These are phyloP conservation scores for Lasioglossum malachurum DNA, from an alignment of 2,888 invertebrate species.

Conservation along the genomic window DNA sequence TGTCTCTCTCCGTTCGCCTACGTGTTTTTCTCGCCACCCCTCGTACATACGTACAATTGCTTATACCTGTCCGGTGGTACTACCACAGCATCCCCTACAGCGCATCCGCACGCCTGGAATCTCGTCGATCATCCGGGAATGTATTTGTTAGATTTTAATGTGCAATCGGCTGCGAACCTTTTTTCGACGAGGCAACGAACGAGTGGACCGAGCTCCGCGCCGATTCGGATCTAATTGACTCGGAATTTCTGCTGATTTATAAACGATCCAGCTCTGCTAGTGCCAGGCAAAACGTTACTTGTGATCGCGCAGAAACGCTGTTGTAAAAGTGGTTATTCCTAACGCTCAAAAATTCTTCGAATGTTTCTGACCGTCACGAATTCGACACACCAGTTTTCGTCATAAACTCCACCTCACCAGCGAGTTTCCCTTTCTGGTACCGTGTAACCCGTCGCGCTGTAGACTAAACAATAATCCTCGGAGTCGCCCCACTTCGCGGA, in stretches of 20 bases:
- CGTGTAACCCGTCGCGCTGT: not conserved
- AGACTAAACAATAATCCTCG: slow-evolving; percentile 19
- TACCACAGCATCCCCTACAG: not conserved
- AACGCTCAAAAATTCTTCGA: too few relatives aligned
- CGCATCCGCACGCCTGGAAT: slow-evolving; percentile 26
- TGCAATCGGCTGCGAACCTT: slow-evolving; percentile 4
- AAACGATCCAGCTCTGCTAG: too few relatives aligned
- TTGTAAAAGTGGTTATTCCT: too few relatives aligned
- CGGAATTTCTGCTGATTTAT: too few relatives aligned
- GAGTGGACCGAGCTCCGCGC: not conserved
- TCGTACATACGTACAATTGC: slow-evolving; percentile 7
- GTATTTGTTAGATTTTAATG: not conserved
- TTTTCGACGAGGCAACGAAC: not conserved
- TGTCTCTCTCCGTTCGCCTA: slow-evolving; percentile 21
- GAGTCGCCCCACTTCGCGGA: not conserved
- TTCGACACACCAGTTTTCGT: too few relatives aligned
- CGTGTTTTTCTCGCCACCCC: slow-evolving; percentile 34
- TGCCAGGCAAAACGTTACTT: too few relatives aligned
- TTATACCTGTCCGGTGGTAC: slow-evolving; percentile 10
- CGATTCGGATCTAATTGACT: not conserved
- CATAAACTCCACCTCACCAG: too few relatives aligned
- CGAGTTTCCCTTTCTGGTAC: not conserved
- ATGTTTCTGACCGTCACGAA: too few relatives aligned
- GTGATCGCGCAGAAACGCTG: too few relatives aligned
- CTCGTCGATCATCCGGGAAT: slow-evolving; percentile 36